Evolutionary conservation across 2,113 vertebrate genomes (phyloP), one percentile per base, ranked within the genome.

Genomic region (Macquaria australasica): DNA sequence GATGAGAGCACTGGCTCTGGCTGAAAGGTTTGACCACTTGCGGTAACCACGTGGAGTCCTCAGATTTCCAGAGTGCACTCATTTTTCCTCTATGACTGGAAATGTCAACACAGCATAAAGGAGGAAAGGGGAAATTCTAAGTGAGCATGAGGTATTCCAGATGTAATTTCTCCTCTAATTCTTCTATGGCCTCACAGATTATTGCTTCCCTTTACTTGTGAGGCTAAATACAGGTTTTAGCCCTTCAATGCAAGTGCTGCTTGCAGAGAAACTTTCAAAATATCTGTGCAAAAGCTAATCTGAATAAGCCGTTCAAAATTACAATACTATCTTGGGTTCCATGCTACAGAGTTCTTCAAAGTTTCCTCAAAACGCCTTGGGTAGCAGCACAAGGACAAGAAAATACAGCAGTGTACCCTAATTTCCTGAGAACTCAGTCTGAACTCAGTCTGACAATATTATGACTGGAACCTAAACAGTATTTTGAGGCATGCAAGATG

Each of bases 101-200:
- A 94, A 94, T 90, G 75, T 89, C 78, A 89, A 89, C 83, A 85
- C 77, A 86, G 89, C 87, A 90, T 34, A 80, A 89, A 72, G 28
- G 48, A 74, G 63, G 45, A 37, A 70, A 67, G 56, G 39, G 85
- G 77, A 81, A 79, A 88, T 66, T 79, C 72, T 67, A 74, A 85
- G 81, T 23, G 14, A 76, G 73, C 63, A 20, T 71, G 83, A 82
- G 39, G 64, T 74, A 81, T 91, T 92, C 83, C 86, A 90, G 59
- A 83, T 91, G 55, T 78, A 74, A 75, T 81, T 79, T 79, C 71
- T 70, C 25, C 23, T 77, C 62, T 25, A 6, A 56, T 64, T 72
- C 63, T 78, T 73, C 25, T 53, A 45, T 15, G 43, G 79, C 50
- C 67, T 87, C 70, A 51, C 18, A 77, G 7, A 55, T 60, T 48